phyloP scores from a whole-genome alignment of 2,113 vertebrate genomes.

The Crypturellus undulatus region DNA sequence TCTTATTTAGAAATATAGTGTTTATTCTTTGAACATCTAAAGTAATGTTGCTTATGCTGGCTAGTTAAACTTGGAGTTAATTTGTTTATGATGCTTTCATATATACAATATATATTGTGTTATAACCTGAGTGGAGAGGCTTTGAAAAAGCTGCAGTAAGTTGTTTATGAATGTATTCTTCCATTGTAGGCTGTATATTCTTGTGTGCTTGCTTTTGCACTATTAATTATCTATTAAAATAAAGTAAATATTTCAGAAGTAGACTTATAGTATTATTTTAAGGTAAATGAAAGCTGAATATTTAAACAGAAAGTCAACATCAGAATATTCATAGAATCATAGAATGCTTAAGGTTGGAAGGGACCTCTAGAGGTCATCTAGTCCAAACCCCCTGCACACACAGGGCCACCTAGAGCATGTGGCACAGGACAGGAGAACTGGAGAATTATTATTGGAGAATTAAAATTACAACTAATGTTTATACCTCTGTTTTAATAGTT shows the following conservation, averaged over 20 bases:
- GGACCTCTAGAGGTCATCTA: too few species aligned
- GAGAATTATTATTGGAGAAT: background rate
- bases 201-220: background rate
- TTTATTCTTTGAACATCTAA: background rate
- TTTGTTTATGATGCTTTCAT: background rate
- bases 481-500: background rate
- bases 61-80: background rate
- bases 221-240: background rate
- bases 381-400: too few species aligned
- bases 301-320: background rate
- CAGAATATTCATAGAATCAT: background rate
- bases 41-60: background rate
- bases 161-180: background rate
- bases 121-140: background rate
- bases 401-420: too few species aligned
- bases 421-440: too few species aligned
- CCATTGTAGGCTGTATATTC: background rate
- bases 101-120: background rate
- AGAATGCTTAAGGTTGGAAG: too few species aligned
- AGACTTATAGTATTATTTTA: background rate
- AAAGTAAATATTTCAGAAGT: slow-evolving; percentile 6
- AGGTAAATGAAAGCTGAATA: background rate
- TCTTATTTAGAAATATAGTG: background rate
- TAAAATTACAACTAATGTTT: background rate
- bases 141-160: background rate